Evolutionary conservation across 2,888 invertebrate species (phyloP), one percentile per base, ranked within the genome.

Genomic region (Disparrhopalites patrizii): DNA sequence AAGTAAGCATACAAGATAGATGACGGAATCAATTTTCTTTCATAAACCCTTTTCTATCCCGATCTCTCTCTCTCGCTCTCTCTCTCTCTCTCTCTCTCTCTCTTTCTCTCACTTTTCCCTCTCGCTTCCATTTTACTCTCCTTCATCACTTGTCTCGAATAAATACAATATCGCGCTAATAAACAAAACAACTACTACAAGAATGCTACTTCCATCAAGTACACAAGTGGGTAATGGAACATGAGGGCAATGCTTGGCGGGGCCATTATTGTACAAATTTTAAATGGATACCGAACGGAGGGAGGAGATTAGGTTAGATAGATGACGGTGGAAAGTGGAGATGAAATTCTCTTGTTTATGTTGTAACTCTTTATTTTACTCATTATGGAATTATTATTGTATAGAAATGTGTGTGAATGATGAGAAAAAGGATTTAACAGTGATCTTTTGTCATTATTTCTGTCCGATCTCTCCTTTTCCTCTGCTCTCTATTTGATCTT

Each of bases 21-120:
- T 58, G 58, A 58, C 58, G 43, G 30, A 43, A 40, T 47, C 47
- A 58, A 15, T 58, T 56, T 56, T 56, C 56, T 38, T 36, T 58
- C 58, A 25, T 40, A 8, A 15, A n/a, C n/a, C n/a, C n/a, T n/a
- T n/a, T n/a, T n/a, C n/a, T n/a, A n/a, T n/a, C n/a, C 8, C 13
- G 18, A 18, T 25, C 50, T 25, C 20, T 50, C 25, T 50, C 20
- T 18, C 18, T 4, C 8, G 7, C 18, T 5, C 31, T 31, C 33
- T 10, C 20, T 31, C 18, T 28, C 18, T n/a, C 23, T 50, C 23
- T 3, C 3, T 15, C 27, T 27, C 50, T 50, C 27, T 27, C 23
- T 13, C 50, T 50, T 23, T n/a, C 43, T 43, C 43, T n/a, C 50
- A 25, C 18, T 7, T 3, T 50, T 3, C 10, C 27, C 50, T 8